Percentiles rank a stretch among this genome's conserved stretches.
Conservation (phyloP, 2,113 vertebrate species). For the Micronycteris hirsuta region DNA sequence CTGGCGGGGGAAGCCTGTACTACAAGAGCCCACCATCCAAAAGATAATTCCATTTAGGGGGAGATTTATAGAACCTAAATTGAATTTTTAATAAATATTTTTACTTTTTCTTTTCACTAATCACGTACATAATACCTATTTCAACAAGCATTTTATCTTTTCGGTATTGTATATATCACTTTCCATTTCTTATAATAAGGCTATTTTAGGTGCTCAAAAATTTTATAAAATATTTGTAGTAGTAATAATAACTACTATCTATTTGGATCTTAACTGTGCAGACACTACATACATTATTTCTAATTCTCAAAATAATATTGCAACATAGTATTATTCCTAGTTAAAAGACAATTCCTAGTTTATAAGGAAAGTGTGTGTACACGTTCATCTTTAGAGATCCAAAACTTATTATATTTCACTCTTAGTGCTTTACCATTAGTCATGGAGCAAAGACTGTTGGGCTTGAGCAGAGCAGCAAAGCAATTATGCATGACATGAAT, state of each 20-base stretch:
- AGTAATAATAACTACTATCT: conserved; percentile 23
- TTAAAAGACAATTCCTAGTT: neutral
- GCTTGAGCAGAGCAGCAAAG: neutral
- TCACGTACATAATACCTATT: neutral
- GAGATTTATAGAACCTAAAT: neutral
- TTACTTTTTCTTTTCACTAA: neutral
- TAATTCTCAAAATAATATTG: conserved; percentile 10
- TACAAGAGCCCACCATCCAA: no score
- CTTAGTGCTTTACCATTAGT: neutral
- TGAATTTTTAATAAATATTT: neutral
- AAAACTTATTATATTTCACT: neutral
- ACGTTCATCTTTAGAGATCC: neutral
- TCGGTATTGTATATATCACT: neutral
- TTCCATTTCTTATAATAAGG: neutral
- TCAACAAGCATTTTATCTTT: conserved; percentile 22
- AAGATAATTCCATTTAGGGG: no score
- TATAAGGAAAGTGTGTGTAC: neutral
- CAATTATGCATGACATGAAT: neutral
- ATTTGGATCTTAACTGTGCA: neutral
- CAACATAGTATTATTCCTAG: neutral
- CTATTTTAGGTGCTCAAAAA: conserved; percentile 45
- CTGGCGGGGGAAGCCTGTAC: no score
- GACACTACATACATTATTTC: neutral
- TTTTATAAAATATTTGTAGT: conserved; percentile 44
- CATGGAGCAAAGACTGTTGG: neutral